A percentile compares a stretch with the other conserved stretches of the same genome.
phyloP scores from a whole-genome alignment of 2,888 invertebrate species.

The Drosophila aldrichi region DNA sequence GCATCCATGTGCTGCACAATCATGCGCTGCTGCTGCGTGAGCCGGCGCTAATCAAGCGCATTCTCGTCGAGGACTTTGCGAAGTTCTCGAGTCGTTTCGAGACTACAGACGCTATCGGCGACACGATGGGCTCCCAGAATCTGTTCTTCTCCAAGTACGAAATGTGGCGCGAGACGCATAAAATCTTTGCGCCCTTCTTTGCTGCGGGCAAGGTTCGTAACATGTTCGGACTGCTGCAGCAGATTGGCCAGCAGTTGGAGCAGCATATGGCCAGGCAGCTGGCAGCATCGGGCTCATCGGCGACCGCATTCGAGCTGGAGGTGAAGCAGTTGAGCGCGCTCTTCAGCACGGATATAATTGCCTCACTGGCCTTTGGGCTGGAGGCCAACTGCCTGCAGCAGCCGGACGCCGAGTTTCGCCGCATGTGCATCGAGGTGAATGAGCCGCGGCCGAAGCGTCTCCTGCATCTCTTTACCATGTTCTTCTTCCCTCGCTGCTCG shows the following conservation, averaged over 20 bases:
- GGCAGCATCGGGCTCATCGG: background rate
- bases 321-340: constrained; percentile 80
- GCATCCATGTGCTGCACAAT: constrained; percentile 85
- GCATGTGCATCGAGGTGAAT: constrained; percentile 84
- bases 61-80: constrained; percentile 85
- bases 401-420: constrained; percentile 84
- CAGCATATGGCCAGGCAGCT: constrained; percentile 60
- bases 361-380: constrained; percentile 85
- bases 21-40: constrained; percentile 85
- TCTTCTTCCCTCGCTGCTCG: constrained; percentile 84
- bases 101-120: constrained; percentile 75
- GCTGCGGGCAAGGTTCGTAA: constrained; percentile 83
- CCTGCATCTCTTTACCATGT: constrained; percentile 83
- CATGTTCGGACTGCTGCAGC: constrained; percentile 79
- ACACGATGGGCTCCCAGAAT: constrained; percentile 84
- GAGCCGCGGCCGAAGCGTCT: constrained; percentile 75
- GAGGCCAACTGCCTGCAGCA: constrained; percentile 85
- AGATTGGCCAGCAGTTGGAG: constrained; percentile 79
- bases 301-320: constrained; percentile 58
- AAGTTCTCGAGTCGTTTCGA: constrained; percentile 82
- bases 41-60: constrained; percentile 85
- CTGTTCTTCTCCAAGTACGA: constrained; percentile 85
- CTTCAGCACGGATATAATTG: constrained; percentile 85
- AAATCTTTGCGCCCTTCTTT: constrained; percentile 85
- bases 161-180: constrained; percentile 84